These are phyloP conservation scores for Ruditapes philippinarum DNA, from an alignment of 1,140 invertebrate species.

Conservation along the genomic window DNA sequence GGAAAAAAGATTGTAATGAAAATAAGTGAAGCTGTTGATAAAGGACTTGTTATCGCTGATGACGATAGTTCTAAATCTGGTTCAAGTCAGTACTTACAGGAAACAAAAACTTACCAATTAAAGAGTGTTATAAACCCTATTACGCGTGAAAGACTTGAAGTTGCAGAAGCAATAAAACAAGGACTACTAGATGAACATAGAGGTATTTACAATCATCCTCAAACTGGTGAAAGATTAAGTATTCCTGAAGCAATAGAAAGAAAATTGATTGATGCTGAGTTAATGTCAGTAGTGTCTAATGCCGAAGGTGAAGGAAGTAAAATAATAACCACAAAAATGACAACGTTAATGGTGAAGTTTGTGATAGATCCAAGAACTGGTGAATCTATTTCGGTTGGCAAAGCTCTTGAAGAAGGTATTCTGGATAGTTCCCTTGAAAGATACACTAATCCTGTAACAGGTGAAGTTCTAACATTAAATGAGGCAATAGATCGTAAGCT, in stretches of 20 bases:
- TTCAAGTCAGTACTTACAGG: conserved; percentile 75
- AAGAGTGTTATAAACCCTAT: conserved; percentile 91
- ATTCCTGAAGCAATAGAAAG: conserved; percentile 93
- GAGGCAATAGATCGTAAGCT: conserved; percentile 85
- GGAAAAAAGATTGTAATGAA: conserved; percentile 87
- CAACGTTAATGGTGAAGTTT: conserved; percentile 92
- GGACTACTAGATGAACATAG: conserved; percentile 94
- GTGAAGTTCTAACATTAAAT: conserved; percentile 88
- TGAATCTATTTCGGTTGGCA: conserved; percentile 92
- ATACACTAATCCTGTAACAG: conserved; percentile 93
- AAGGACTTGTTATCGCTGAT: conserved; percentile 83
- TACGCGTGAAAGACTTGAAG: conserved; percentile 88
- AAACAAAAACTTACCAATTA: conserved; percentile 85
- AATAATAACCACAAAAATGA: conserved; percentile 92
- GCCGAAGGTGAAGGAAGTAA: conserved; percentile 81
- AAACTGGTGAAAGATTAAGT: conserved; percentile 91
- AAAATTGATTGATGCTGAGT: conserved; percentile 91
- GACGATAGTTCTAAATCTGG: conserved; percentile 65
- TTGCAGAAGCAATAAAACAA: conserved; percentile 93
- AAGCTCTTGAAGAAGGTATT: conserved; percentile 95
- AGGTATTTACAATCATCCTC: conserved; percentile 93
- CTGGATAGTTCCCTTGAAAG: conserved; percentile 92
- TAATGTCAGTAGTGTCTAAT: conserved; percentile 86
- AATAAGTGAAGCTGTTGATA: conserved; percentile 94
- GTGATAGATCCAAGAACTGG: conserved; percentile 94